Conservation (phyloP, 2,113 vertebrate species). For the Chrysochloris asiatica region DNA sequence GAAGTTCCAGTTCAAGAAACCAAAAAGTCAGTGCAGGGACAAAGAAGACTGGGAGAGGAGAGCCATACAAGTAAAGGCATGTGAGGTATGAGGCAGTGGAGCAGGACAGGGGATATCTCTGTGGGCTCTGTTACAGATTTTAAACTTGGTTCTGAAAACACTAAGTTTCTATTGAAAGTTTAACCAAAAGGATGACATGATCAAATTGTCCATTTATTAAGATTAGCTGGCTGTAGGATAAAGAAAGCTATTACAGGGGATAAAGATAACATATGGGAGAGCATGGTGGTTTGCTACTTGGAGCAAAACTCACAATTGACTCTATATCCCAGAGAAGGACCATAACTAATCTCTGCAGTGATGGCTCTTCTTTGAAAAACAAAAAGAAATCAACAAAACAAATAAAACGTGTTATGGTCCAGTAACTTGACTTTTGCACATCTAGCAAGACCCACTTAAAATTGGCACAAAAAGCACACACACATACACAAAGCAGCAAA, state of each 20-base stretch:
- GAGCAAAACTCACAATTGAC: not conserved
- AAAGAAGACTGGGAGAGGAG: not conserved
- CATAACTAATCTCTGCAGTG: not conserved
- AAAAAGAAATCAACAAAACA: not conserved
- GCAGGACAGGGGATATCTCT: not conserved
- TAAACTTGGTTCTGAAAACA: not conserved
- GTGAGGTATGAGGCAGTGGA: no score
- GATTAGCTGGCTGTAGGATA: not conserved
- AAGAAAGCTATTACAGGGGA: not conserved
- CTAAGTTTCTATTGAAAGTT: not conserved
- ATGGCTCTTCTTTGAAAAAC: no score
- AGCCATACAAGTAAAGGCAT: not conserved
- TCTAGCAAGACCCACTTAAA: no score
- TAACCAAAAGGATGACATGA: not conserved
- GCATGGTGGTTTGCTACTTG: rapidly evolving
- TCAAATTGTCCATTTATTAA: not conserved
- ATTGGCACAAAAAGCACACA: no score
- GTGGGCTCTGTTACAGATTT: not conserved
- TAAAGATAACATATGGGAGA: not conserved
- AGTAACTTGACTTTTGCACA: no score
- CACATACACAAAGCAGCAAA: no score
- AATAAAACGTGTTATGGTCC: no score
- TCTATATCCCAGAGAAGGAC: not conserved
- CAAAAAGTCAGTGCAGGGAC: not conserved
- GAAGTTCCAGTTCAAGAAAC: not conserved